phyloP scores from a whole-genome alignment of 2,113 vertebrate species.

The Phyllostomus discolor region DNA sequence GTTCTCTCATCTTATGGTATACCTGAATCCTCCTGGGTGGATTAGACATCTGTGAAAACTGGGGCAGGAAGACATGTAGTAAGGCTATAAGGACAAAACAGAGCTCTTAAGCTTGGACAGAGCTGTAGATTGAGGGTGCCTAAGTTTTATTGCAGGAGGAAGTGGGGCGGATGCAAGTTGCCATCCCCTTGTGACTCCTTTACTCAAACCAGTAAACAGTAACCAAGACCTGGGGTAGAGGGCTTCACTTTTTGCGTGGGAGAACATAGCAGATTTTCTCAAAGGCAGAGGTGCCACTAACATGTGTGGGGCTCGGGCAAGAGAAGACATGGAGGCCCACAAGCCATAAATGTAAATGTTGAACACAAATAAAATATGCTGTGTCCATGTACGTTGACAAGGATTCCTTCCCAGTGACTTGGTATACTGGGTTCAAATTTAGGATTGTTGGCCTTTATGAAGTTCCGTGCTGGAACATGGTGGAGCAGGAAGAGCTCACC shows the following conservation, averaged over 20 bases:
- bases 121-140: background rate
- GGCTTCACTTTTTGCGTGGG: background rate
- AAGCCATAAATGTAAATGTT: background rate
- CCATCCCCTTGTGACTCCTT: background rate
- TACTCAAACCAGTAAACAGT: background rate
- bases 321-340: background rate
- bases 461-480: background rate
- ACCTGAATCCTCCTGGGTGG: background rate
- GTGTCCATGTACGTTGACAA: background rate
- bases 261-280: background rate
- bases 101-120: background rate
- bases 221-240: background rate
- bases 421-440: background rate
- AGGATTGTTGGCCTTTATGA: background rate
- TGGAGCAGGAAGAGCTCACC: background rate
- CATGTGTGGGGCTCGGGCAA: background rate
- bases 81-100: background rate
- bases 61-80: background rate
- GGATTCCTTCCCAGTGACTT: background rate
- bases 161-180: background rate
- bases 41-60: background rate
- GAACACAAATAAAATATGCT: conserved; percentile 9
- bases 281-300: background rate
- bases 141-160: background rate
- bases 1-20: background rate